A percentile compares a stretch with the other conserved stretches of the same genome.
Conservation (phyloP, 2,888 invertebrate species). For the Melinaea menophilus region DNA sequence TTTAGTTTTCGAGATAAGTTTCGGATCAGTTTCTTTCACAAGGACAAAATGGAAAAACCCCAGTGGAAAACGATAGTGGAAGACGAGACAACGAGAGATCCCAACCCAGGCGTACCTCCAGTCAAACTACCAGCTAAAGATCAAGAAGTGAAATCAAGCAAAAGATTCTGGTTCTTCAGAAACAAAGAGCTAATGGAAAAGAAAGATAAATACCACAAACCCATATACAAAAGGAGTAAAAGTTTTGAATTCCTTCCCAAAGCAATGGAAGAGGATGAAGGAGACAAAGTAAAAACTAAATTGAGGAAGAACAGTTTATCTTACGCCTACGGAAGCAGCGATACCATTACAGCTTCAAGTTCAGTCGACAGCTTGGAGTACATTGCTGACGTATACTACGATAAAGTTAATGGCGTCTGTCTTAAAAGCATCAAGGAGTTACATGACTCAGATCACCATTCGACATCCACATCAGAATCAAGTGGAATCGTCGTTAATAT, state of each 20-base stretch:
- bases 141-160: slow-evolving; percentile 54
- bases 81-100: slow-evolving; percentile 39
- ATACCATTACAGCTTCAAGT: slow-evolving; percentile 56
- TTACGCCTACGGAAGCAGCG: slow-evolving; percentile 55
- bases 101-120: slow-evolving; percentile 11
- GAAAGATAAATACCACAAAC: slow-evolving; percentile 39
- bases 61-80: slow-evolving; percentile 57
- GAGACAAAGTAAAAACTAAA: slow-evolving; percentile 35
- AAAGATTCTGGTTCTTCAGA: slow-evolving; percentile 67
- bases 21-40: slow-evolving; percentile 60
- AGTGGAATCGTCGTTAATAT: slow-evolving; percentile 56
- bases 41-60: slow-evolving; percentile 48
- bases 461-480: slow-evolving; percentile 58
- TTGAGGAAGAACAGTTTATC: slow-evolving; percentile 52
- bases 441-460: slow-evolving; percentile 53
- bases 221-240: slow-evolving; percentile 63
- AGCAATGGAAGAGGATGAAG: slow-evolving; percentile 54
- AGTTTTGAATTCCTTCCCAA: slow-evolving; percentile 70
- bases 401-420: slow-evolving; percentile 56
- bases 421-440: slow-evolving; percentile 63
- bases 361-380: slow-evolving; percentile 65
- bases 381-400: slow-evolving; percentile 60
- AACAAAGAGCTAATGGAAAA: slow-evolving; percentile 56
- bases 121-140: slow-evolving; percentile 35
- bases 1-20: slow-evolving; percentile 69